Percentiles rank a stretch among this genome's conserved stretches.
phyloP scores from a whole-genome alignment of 1,140 invertebrate species.

The Drosophila rhopaloa region DNA sequence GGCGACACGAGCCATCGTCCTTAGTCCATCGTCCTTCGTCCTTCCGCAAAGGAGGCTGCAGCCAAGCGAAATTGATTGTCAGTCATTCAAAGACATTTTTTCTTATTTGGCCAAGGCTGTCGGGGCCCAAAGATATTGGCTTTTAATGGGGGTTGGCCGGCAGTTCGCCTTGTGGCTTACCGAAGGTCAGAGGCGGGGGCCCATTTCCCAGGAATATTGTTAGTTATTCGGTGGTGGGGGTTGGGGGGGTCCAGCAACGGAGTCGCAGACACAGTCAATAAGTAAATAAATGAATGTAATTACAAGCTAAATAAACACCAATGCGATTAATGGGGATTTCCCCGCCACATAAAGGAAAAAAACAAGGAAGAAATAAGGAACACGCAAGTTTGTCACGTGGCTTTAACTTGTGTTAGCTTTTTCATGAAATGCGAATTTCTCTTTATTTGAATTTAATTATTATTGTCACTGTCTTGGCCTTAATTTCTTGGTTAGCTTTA shows the following conservation, averaged over 20 bases:
- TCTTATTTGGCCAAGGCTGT: conserved; percentile 63
- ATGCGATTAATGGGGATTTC: conserved; percentile 75
- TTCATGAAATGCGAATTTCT: too few species aligned
- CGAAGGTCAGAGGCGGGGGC: conserved; percentile 53
- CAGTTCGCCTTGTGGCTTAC: conserved; percentile 56
- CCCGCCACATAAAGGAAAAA: not conserved
- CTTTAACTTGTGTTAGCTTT: conserved; percentile 7
- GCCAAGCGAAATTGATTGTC: conserved; percentile 83
- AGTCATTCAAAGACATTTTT: conserved; percentile 84
- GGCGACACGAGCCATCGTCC: conserved; percentile 66
- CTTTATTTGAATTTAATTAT: too few species aligned
- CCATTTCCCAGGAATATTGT: conserved; percentile 56
- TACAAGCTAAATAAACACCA: conserved; percentile 84
- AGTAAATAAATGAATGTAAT: conserved; percentile 84
- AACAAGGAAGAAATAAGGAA: conserved; percentile 3
- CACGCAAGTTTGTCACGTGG: conserved; percentile 15
- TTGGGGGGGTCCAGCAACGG: not conserved
- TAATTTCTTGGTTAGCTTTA: too few species aligned
- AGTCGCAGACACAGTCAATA: conserved; percentile 78
- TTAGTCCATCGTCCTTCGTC: not conserved
- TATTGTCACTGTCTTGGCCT: too few species aligned
- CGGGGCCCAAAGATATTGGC: conserved; percentile 75
- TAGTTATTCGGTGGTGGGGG: conserved; percentile 56
- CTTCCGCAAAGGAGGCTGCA: conserved; percentile 2
- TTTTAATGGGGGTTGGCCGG: conserved; percentile 76